A percentile compares a stretch with the other conserved stretches of the same genome.
These are phyloP conservation scores for Caranx ignobilis DNA, from an alignment of 2,113 vertebrate species.

Conservation along the genomic window DNA sequence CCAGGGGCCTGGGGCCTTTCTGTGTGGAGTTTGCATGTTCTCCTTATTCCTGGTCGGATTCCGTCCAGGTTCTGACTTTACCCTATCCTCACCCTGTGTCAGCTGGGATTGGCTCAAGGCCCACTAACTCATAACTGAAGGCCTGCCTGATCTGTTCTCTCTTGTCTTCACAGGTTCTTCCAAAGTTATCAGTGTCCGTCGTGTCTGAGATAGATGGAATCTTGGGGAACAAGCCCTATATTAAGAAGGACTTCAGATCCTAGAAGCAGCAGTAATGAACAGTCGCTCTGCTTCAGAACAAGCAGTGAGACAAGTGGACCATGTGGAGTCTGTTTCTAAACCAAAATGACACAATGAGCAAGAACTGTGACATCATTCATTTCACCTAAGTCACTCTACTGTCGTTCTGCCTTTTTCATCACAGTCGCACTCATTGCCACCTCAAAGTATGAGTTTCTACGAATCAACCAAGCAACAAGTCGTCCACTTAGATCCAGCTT, in stretches of 20 bases:
- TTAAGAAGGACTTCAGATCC: conserved; percentile 94
- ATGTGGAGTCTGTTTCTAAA: not conserved
- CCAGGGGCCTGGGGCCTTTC: too few relatives aligned
- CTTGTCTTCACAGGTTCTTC: conserved; percentile 88
- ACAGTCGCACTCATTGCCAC: conserved; percentile 5
- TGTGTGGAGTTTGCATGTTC: too few relatives aligned
- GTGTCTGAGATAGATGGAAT: conserved; percentile 93
- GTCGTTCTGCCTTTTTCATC: not conserved
- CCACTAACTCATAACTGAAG: too few relatives aligned
- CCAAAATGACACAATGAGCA: not conserved
- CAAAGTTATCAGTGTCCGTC: conserved; percentile 92
- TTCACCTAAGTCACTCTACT: not conserved
- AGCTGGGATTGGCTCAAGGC: too few relatives aligned
- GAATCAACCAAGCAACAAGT: not conserved
- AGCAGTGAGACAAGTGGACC: not conserved
- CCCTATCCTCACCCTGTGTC: too few relatives aligned
- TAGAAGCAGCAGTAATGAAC: conserved; percentile 70
- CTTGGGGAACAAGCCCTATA: conserved; percentile 95
- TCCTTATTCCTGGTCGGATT: too few relatives aligned
- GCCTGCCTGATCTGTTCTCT: not conserved
- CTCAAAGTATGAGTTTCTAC: not conserved
- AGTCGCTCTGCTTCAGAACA: not conserved
- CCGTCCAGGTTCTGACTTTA: too few relatives aligned
- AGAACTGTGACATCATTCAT: not conserved
- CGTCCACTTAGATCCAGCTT: too few relatives aligned